Conservation (phyloP, 2,797 vertebrate genomes). For the Chloroceryle amazona region DNA sequence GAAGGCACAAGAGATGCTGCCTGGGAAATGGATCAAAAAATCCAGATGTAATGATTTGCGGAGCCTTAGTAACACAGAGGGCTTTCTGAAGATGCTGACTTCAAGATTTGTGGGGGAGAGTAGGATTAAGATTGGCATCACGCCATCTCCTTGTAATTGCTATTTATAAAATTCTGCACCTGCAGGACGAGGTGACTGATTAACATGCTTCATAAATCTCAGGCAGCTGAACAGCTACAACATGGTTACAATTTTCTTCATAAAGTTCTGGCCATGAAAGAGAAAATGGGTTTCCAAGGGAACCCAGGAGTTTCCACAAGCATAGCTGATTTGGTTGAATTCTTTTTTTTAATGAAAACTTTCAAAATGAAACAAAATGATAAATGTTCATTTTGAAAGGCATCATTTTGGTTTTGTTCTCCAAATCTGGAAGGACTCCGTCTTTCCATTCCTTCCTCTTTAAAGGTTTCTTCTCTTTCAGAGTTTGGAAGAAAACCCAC, state of each 20-base stretch:
- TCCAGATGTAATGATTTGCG: background rate
- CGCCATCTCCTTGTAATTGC: slow-evolving; percentile 23
- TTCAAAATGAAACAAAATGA: slow-evolving; percentile 30
- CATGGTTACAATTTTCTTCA: slow-evolving; percentile 9
- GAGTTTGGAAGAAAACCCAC: background rate
- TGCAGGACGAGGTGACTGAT: slow-evolving; percentile 66
- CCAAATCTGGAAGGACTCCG: background rate
- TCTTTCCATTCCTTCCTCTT: background rate
- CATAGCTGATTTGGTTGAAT: slow-evolving; percentile 23
- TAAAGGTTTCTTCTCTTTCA: background rate
- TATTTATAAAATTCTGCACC: slow-evolving; percentile 64
- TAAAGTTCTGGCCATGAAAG: slow-evolving; percentile 23
- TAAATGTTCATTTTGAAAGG: slow-evolving; percentile 20
- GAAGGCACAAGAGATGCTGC: background rate
- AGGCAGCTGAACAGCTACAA: background rate
- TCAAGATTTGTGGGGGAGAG: background rate
- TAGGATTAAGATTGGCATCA: slow-evolving; percentile 1
- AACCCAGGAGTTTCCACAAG: slow-evolving; percentile 44
- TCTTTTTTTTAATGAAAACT: slow-evolving; percentile 38
- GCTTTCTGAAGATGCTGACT: slow-evolving; percentile 52
- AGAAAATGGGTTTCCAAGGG: slow-evolving; percentile 43
- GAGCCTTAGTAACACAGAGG: background rate
- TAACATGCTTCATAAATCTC: slow-evolving; percentile 47
- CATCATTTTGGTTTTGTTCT: background rate
- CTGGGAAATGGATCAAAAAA: background rate